Evolutionary conservation across 2,113 vertebrate genomes (phyloP), one percentile per base, ranked within the genome.

Genomic region (Chloropsis cyanopogon): DNA sequence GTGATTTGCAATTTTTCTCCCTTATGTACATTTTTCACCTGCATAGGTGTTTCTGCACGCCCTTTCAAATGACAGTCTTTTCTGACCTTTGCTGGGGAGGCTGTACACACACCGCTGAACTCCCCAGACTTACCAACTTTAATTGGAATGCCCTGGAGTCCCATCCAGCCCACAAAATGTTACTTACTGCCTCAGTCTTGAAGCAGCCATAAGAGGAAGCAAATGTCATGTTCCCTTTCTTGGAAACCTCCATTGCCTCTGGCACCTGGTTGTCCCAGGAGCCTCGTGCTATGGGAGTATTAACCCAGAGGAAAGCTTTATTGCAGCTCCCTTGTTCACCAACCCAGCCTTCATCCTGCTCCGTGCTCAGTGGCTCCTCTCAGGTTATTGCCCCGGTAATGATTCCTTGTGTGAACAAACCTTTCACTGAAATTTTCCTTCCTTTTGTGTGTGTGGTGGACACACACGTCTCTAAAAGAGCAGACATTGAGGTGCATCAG

Each of bases 371-470:
- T 73, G 33, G 10, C 49, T 86, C 24, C 24, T 66, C 42, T 42
- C 6, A 8, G 25, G 31, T 70, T 70, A 6, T 29, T 1, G 2
- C 7, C 37, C 61, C 15, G 13, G 20, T 21, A 46, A 31, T 12
- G 21, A 23, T 13, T 44, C 53, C 21, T 69, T 16, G 2, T 1
- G 15, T 1, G 4, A 14, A 35, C 22, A 11, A 19, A 2, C 21
- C 9, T 39, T 49, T 10, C 6, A 5, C 24, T 33, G 63, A 26
- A 47, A 7, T 12, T 24, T 13, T 15, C 22, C 20, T 28, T 35
- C 2, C 3, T 41, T 37, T 1, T 6, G 1, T 2, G 4, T 3
- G 3, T 11, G 4, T 12, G 6, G 33, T 19, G 12, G 23, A 15
- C 2, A 37, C 37, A 37, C 4, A 11, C 23, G 33, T 6, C 21